Base-by-base conservation (phyloP, 2,888 invertebrate genomes). In the Acleris sparsana region DNA sequence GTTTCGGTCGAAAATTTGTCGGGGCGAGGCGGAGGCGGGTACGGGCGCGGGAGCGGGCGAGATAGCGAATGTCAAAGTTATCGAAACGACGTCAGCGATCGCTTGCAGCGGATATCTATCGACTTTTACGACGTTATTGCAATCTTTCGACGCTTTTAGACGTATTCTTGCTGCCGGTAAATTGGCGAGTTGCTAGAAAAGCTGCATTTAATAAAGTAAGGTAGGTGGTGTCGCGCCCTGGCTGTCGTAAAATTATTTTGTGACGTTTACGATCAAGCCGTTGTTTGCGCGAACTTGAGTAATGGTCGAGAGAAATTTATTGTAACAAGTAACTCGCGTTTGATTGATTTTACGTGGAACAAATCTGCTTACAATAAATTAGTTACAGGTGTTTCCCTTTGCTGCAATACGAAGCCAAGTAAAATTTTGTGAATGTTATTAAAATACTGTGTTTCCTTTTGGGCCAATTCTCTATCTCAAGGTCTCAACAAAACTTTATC, bases 51-150 rank as follows among this genome's bases (percentile, higher is more conserved):
- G 71, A 71, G 75, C 71, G 74, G 69, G 59, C 43, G 74, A 80
- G 85, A 85, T 83, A 86, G 81, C 80, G 77, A 74, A 79, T 82
- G 86, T 87, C 88, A 87, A 87, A 89, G 79, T 89, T 91, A 89
- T 89, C 89, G 89, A 88, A 87, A 85, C 84, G 81, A 80, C 86
- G 88, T 88, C 90, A 89, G 84, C 85, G 86, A 89, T 86, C 85
- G 86, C 77, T 82, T 74, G 80, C 75, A 79, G 75, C 77, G 84
- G 83, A 84, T 84, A 83, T 82, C 82, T 85, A 83, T 83, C 85
- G 83, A 82, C 83, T 83, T 82, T 77, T 63, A 67, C 71, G 63
- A 66, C 67, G 66, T 71, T 68, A 64, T 68, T 79, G 77, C 79
- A 78, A 81, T 83, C 73, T 77, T 81, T 78, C 76, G 73, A 75